Evolutionary conservation across 2,113 vertebrate species (phyloP).

Genomic region (Climacteris rufus): DNA sequence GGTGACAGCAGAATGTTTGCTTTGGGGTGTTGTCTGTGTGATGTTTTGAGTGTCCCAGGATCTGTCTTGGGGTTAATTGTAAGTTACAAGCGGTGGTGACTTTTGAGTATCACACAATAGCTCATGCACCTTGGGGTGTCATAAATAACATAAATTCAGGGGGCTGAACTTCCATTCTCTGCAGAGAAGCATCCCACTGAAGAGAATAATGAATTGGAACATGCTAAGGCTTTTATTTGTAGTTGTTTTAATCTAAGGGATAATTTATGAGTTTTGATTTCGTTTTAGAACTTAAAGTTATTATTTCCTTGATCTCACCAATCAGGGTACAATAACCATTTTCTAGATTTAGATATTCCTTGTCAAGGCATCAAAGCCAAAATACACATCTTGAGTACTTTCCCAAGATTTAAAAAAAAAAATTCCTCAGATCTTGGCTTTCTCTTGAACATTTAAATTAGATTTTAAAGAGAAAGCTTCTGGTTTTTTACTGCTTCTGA

Average conservation of each 20-base stretch:
- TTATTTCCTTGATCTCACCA: not conserved
- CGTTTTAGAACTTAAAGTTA: not conserved
- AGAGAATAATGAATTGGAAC: not conserved
- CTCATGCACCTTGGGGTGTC: not conserved
- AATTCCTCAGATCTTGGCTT: not conserved
- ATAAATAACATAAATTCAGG: not conserved
- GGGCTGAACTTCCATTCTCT: not conserved
- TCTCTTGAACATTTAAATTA: not conserved
- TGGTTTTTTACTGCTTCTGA: not conserved
- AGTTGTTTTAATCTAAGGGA: not conserved
- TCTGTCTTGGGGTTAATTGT: not conserved
- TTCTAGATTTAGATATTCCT: not conserved
- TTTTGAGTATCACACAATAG: not conserved
- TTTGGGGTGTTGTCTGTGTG: not conserved
- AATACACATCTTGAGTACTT: not conserved
- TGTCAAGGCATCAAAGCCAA: not conserved
- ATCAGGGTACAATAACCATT: not conserved
- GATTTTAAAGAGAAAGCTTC: not conserved
- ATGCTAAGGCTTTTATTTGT: not conserved
- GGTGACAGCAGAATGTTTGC: not conserved
- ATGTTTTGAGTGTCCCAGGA: not conserved
- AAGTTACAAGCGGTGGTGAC: not conserved
- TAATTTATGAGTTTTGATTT: not conserved
- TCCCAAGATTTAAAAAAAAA: not conserved
- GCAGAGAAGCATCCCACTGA: not conserved